Conservation (phyloP, 2,113 vertebrate genomes). For the Ailuropoda melanoleuca region DNA sequence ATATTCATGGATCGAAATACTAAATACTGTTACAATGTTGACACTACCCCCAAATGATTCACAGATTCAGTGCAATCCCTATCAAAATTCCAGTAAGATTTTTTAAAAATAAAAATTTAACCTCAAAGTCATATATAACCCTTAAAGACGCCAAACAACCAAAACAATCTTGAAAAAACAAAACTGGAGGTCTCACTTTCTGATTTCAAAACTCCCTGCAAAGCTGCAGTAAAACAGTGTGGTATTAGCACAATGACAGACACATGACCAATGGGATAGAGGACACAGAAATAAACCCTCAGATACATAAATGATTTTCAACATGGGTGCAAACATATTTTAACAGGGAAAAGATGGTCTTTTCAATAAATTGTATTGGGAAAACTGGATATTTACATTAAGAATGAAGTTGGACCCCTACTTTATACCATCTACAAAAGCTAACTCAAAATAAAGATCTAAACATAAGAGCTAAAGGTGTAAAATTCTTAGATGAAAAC, state of each 20-base stretch:
- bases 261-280: neutral
- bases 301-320: neutral
- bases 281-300: neutral
- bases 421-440: neutral
- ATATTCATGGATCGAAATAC: neutral
- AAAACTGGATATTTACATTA: neutral
- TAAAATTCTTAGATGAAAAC: neutral
- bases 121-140: neutral
- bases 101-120: neutral
- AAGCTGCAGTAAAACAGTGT: neutral
- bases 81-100: neutral
- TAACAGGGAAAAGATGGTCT: neutral
- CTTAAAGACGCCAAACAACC: neutral
- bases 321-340: neutral
- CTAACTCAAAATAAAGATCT: neutral
- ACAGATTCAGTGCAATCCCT: neutral
- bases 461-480: neutral
- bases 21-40: neutral
- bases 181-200: neutral
- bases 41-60: neutral
- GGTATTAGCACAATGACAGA: neutral
- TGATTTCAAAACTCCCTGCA: neutral
- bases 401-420: neutral
- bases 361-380: neutral
- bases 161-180: neutral